Base-by-base conservation (phyloP, 1,140 invertebrate species). In the Listronotus oregonensis region DNA sequence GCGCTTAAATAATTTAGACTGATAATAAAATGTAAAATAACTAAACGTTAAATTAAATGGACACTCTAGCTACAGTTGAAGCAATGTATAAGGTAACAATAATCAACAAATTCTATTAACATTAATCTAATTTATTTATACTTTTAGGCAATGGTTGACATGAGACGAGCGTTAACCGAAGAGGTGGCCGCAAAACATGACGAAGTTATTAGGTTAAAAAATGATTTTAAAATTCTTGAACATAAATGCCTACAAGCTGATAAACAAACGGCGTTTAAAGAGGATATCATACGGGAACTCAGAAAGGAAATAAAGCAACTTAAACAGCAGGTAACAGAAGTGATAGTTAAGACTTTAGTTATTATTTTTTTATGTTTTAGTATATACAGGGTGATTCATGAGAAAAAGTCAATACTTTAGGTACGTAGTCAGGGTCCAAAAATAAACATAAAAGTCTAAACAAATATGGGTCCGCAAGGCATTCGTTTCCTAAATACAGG, bases 241-340 rank as follows among this genome's bases (percentile, higher is more conserved):
- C 80, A 84, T 43, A 75, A 81, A 59, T 79, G 78, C 55, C 61
- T 74, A 49, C 75, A 80, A 55, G 76, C 79, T 8, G 79, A 80
- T 42, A 79, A 80, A 65, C 80, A 82, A 66, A 78, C 78, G 10
- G 77, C 78, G 37, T 84, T 82, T 66, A 84, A 82, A 72, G 82
- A 85, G 51, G 80, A 83, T 52, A 79, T 85, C 49, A 85, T 85
- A 54, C 82, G 80, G 67, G 79, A 84, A 67, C 72, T 85, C 73
- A 73, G 82, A 15, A 82, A 82, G 68, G 78, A 83, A 71, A 66
- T 82, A 5, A 82, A 82, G 66, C 66, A 75, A 66, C 54, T 78
- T 10, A 74, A 75, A 57, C 59, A 68, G 56, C 69, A 74, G 68
- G 74, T 75, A 68, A 61, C 32, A n/a, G 27, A 51, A 17, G 21